phyloP scores from a whole-genome alignment of 2,888 invertebrate genomes.

The Rhyacophila evoluta region DNA sequence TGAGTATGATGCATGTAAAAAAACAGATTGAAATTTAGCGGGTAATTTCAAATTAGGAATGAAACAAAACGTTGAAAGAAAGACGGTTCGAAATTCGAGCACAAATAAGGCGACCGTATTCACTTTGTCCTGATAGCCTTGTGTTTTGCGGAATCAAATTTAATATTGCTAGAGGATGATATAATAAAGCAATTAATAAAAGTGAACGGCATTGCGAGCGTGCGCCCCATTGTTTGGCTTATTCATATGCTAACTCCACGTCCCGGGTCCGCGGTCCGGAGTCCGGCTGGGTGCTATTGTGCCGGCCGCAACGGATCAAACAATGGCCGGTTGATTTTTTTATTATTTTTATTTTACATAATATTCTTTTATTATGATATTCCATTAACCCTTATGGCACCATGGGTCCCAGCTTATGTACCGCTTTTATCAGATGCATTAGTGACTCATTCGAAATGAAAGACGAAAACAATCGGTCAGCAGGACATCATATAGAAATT shows the following conservation, averaged over 20 bases:
- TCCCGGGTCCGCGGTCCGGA: conserved; percentile 12
- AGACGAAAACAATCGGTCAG: background rate
- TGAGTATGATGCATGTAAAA: too few relatives aligned
- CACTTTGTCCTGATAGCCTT: conserved; percentile 21
- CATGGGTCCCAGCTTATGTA: background rate
- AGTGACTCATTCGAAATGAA: background rate
- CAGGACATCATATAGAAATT: background rate
- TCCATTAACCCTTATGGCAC: conserved; percentile 16
- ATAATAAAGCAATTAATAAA: conserved; percentile 63
- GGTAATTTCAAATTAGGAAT: background rate
- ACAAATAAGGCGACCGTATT: background rate
- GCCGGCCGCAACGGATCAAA: conserved; percentile 50
- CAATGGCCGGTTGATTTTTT: conserved; percentile 53
- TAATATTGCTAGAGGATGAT: conserved; percentile 54
- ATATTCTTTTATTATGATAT: conserved; percentile 18
- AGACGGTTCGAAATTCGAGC: background rate
- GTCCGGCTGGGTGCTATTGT: conserved; percentile 44
- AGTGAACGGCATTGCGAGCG: conserved; percentile 59
- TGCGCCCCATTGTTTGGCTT: conserved; percentile 64
- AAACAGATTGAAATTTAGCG: background rate
- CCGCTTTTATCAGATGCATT: conserved; percentile 4
- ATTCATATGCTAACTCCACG: conserved; percentile 68
- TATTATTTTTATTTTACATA: conserved; percentile 33
- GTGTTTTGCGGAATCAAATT: conserved; percentile 51
- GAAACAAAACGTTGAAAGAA: background rate